Conservation (phyloP, 1,140 invertebrate genomes). For the Megalopta genalis region DNA sequence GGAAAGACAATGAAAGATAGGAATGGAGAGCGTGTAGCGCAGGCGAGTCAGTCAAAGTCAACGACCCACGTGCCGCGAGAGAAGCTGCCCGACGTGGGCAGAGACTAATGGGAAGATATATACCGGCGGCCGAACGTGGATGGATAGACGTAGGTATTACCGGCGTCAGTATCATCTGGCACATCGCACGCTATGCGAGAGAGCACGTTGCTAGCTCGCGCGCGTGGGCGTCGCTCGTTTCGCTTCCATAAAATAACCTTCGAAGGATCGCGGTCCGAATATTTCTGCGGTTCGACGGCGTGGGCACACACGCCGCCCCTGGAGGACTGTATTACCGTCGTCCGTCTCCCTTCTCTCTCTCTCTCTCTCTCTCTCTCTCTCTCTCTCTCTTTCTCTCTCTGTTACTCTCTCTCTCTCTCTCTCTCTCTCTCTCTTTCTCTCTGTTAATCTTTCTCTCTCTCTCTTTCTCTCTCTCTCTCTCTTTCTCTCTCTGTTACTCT, state of each 20-base stretch:
- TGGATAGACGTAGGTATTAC: constrained; percentile 68
- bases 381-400: too few relatives aligned
- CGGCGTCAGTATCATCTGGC: constrained; percentile 64
- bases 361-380: too few relatives aligned
- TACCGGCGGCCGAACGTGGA: constrained; percentile 64
- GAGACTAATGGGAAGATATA: constrained; percentile 70
- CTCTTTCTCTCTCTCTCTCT: too few relatives aligned
- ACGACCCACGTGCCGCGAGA: constrained; percentile 63
- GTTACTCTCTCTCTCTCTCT: too few relatives aligned
- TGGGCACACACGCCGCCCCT: constrained; percentile 44
- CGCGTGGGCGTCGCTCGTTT: constrained; percentile 56
- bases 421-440: too few relatives aligned
- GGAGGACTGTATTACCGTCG: constrained; percentile 58
- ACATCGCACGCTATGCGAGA: constrained; percentile 47
- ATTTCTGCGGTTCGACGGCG: constrained; percentile 41
- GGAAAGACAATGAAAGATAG: constrained; percentile 5
- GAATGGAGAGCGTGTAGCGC: constrained; percentile 3
- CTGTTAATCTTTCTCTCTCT: too few relatives aligned
- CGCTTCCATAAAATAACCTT: constrained; percentile 64
- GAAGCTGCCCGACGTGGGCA: constrained; percentile 63
- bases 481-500: too few relatives aligned
- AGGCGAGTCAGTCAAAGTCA: constrained; percentile 67
- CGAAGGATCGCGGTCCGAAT: constrained; percentile 47
- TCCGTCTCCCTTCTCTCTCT: not conserved
- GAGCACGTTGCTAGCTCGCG: constrained; percentile 18